Evolutionary conservation across 2,113 vertebrate genomes (phyloP), one percentile per base, ranked within the genome.

Genomic region (Rafetus swinhoei): DNA sequence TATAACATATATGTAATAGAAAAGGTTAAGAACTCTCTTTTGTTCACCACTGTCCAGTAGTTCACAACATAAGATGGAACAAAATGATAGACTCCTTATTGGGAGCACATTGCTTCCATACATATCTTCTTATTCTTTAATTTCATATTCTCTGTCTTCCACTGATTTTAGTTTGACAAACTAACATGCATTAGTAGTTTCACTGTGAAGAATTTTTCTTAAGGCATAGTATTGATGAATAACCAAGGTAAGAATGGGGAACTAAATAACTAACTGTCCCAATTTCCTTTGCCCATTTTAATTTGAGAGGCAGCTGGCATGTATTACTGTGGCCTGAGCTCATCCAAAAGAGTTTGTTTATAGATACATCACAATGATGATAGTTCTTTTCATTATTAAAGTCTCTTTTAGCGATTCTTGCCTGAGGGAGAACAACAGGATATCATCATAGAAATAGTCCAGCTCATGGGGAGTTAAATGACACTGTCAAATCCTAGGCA

Each of bases 331-430:
- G 56, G 81, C n/a, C n/a, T 13, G 21, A 88, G 65, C 59, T 35
- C 39, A 93, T 39, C 3, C 27, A 5, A 76, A 77, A 9, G 62
- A 87, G 7, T 85, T 79, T 25, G 65, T 56, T 27, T 52, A 21
- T 76, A 4, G 57, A 39, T 74, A 72, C 60, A 81, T 59, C 59
- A 45, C 54, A 54, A 72, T 21, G 16, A n/a, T 59, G 83, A 79
- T 84, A 62, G 39, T 53, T 2, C 79, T 84, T 79, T 74, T 25
- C 60, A 84, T 80, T 88, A 74, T 81, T 88, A 92, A 88, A 39
- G 9, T 62, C 21, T 85, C 56, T 45, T 22, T 25, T 77, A 90
- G 50, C 59, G 25, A 74, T 88, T 84, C 39, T 45, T 25, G 76
- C 53, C 54, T 72, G 60, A 84, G 60, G 54, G 22, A 79, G 39